Conservation (phyloP, 2,113 vertebrate genomes). For the Eubucco bourcierii region DNA sequence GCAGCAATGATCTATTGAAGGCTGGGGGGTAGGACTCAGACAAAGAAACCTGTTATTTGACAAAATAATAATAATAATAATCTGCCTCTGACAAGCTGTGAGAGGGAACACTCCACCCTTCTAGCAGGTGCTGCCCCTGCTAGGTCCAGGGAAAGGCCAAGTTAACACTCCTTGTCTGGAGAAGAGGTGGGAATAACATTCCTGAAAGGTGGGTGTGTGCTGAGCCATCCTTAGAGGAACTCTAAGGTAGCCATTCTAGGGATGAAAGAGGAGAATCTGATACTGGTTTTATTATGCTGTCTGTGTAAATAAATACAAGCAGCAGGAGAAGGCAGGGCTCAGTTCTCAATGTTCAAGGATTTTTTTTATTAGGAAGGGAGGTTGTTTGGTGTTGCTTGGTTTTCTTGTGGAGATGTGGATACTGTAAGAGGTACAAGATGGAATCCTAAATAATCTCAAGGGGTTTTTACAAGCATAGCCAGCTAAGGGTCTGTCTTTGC, state of each 20-base stretch:
- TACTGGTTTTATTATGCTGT: not conserved
- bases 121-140: constrained; percentile 13
- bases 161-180: not conserved
- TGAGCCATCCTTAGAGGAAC: not conserved
- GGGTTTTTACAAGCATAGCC: not conserved
- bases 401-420: not conserved
- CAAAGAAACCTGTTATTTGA: constrained; percentile 37
- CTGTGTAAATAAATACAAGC: not conserved
- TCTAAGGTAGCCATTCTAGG: not conserved
- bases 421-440: not conserved
- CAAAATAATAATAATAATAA: not conserved
- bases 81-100: not conserved
- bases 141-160: not conserved
- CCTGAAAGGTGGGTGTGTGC: not conserved
- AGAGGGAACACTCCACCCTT: not conserved
- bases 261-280: not conserved
- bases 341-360: not conserved
- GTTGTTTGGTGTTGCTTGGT: not conserved
- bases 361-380: not conserved
- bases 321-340: not conserved
- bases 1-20: not conserved
- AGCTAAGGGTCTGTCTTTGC: not conserved
- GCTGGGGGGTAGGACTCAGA: not conserved
- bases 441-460: not conserved
- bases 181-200: not conserved